These are phyloP conservation scores for Pedetes capensis DNA, from an alignment of 2,113 vertebrate genomes.

Conservation along the genomic window DNA sequence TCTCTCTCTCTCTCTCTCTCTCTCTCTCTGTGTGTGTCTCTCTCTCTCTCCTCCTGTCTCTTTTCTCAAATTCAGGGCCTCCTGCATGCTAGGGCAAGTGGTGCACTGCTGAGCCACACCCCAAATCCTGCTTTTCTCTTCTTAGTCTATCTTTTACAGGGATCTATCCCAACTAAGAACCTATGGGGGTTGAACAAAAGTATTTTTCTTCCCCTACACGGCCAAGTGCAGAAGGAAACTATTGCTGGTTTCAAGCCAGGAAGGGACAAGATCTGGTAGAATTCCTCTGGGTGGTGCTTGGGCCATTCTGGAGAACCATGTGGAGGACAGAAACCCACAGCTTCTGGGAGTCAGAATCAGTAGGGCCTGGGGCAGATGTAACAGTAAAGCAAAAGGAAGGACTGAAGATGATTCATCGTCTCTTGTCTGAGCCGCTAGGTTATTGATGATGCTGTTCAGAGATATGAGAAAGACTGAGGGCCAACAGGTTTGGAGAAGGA, in stretches of 20 bases:
- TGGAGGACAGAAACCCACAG: background rate
- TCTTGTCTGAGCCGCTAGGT: background rate
- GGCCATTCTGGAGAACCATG: background rate
- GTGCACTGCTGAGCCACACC: background rate
- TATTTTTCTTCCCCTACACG: background rate
- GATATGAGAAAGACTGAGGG: background rate
- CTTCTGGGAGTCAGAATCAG: background rate
- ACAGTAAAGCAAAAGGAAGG: background rate
- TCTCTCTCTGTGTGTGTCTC: background rate
- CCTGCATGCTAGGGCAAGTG: background rate
- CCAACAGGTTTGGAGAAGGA: background rate
- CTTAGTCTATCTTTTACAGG: background rate
- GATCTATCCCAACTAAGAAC: background rate
- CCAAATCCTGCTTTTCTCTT: background rate
- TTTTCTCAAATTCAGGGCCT: background rate
- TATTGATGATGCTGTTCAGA: background rate
- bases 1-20: background rate
- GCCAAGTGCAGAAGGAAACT: background rate
- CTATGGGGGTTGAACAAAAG: background rate
- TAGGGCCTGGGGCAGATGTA: background rate
- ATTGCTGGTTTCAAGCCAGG: background rate
- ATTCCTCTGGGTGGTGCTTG: background rate
- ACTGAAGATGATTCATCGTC: background rate
- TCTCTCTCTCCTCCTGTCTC: background rate
- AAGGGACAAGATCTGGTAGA: background rate